Evolutionary conservation across 1,140 invertebrate genomes (phyloP), one percentile per base, ranked within the genome.

Genomic region (Scaptomyza graminum): DNA sequence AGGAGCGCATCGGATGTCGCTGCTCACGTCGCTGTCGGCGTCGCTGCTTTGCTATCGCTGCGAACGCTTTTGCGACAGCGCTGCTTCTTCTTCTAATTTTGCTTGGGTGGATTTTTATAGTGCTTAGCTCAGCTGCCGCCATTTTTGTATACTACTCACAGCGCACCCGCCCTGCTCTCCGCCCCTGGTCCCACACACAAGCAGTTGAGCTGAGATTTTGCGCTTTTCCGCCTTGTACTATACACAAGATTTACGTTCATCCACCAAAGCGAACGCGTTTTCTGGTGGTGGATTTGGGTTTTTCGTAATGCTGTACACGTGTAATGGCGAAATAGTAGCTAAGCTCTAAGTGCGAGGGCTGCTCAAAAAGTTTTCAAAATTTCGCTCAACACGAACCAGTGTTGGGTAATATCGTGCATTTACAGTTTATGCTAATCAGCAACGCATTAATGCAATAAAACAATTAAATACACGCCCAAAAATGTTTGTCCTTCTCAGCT

Each of bases 161-260:
- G 4, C 51, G 11, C 8, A 12, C 13, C 62, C 62, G 28, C 56
- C 31, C 31, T 59, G 9, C 12, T 34, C 25, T 9, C 59, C 39
- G 1, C 28, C 31, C 46, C 54, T 41, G 31, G 8, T n/a, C 11
- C 55, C 22, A 15, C 31, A 31, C 50, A 5, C 28, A 31, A 6
- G 44, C 54, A 57, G 15, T 25, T 44, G 49, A 34, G 69, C 81
- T 56, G 81, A 85, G 81, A 87, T 85, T 85, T 85, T 84, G 76
- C 79, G 80, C 79, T 84, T 78, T 82, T 84, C 71, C 80, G 66
- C 55, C 70, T 60, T 46, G 7, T 34, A 4, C n/a, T n/a, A 22
- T 22, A 22, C 55, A 8, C 34, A 78, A 87, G 82, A 87, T 87
- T 82, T 78, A 75, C 72, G 72, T 87, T 87, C 82, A 87, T 88